phyloP scores from a whole-genome alignment of 2,113 vertebrate species.

The Craseonycteris thonglongyai region DNA sequence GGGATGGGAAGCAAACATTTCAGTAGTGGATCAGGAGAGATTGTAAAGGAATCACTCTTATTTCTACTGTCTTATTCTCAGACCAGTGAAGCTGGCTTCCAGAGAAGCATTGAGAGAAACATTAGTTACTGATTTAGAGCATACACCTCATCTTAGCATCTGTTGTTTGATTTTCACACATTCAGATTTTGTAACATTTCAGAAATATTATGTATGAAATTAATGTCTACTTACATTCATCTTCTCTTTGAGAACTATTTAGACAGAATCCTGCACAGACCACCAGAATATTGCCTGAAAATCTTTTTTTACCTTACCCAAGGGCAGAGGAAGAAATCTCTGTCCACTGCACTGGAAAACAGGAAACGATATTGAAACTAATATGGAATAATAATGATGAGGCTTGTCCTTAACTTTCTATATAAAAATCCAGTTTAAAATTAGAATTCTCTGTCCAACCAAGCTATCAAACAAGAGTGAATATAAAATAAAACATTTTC shows the following conservation, averaged over 20 bases:
- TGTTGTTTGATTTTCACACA: not conserved
- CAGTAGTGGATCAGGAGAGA: not conserved
- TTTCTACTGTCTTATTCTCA: not conserved
- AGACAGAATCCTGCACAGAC: not conserved
- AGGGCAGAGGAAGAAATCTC: not conserved
- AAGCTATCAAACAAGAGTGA: not conserved
- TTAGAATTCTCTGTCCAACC: not conserved
- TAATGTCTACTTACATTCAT: not conserved
- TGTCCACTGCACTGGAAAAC: not conserved
- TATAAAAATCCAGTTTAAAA: not conserved
- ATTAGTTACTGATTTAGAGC: not conserved
- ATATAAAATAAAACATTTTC: not conserved
- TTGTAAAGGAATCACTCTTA: not conserved
- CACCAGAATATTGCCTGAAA: not conserved
- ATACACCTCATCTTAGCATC: not conserved
- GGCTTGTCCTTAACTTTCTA: not conserved
- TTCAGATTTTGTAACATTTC: slow-evolving; percentile 10
- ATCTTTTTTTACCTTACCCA: not conserved
- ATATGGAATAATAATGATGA: not conserved
- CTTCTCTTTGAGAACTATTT: not conserved
- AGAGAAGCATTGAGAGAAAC: not conserved
- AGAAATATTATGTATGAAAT: not conserved
- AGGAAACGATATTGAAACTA: not conserved
- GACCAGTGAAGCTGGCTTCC: not conserved
- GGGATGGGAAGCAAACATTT: not conserved